Evolutionary conservation across 2,113 vertebrate genomes (phyloP), one percentile per base, ranked within the genome.

Genomic region (Opisthocomus hoazin): DNA sequence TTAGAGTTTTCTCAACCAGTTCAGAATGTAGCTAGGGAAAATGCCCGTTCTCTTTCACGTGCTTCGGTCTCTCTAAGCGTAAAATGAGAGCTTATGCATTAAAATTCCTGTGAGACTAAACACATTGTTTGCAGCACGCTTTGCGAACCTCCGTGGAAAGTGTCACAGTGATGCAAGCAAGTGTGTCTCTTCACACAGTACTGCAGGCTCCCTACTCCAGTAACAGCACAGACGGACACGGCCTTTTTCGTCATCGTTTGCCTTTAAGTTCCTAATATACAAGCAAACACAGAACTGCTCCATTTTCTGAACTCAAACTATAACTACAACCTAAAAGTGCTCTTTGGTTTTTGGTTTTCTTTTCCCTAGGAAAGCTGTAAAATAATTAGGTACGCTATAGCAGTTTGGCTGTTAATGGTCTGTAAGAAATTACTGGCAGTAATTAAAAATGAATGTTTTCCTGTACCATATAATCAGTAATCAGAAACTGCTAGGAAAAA

Each of bases 401-500:
- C 17, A 88, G 29, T 74, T 88, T 51, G n/a, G 14, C 15, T 84
- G 34, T 77, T 87, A 90, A 73, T n/a, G 45, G 76, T 71, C 34
- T 82, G 39, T 54, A 76, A 90, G 77, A 90, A 64, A 70, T 96
- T 84, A 79, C 73, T 92, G 63, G 36, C 54, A 58, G 51, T 87
- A 96, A 96, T 96, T 92, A 91, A 68, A 79, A 90, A 84, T 64
- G 7, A 84, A 85, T 89, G 66, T 53, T 91, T 84, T 88, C 66
- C 50, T 83, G 32, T 48, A 83, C 84, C 70, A n/a, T 84, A 79
- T 45, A 87, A 73, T 89, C 71, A 91, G 74, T 65, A 83, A 82
- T 95, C 54, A 89, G 30, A 89, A 94, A 94, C 22, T 90, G 37
- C 89, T 82, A 70, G 54, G 81, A 92, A 83, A 96, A 96, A 92